Evolutionary conservation across 2,797 vertebrate genomes (phyloP), one percentile per base, ranked within the genome.

Genomic region (Acestrorhynchus altus): DNA sequence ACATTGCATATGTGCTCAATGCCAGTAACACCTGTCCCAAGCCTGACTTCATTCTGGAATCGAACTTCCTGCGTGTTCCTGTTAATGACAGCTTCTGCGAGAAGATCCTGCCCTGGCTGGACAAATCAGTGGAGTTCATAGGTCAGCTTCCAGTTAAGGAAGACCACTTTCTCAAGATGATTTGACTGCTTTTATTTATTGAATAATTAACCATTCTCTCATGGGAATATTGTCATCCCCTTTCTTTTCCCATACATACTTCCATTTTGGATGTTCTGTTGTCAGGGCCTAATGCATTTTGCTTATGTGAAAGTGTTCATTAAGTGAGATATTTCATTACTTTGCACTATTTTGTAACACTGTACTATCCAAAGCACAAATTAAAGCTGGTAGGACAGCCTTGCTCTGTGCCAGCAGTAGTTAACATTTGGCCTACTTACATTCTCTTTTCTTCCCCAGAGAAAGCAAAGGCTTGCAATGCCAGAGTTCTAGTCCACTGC

Each of bases 61-160:
- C 96, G 0, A 96, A 97, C 84, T 99, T 99, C 91, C 92, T 99
- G 54, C 86, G 98, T 10, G 96, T 99, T 24, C 98, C 98, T 0
- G 96, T 99, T 81, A 98, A 98, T 0, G 98, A 99, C 88, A 98
- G 96, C 76, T 99, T 98, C 89, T 97, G 97, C 31, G 98, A 99
- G 91, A 99, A 97, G 91, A 99, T 99, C 88, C 90, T 99, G 78
- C 98, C 98, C 0, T 99, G 97, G 97, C 68, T 98, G 90, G 97
- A 99, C 91, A 92, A 94, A 52, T 99, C 98, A 0, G 94, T 99
- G 1, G 98, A 99, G 84, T 99, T 99, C 89, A 99, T 99, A 87
- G 97, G 97, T 98, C 85, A 91, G 93, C 67, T 7, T 4, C 15
- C 26, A 63, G 22, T 6, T 20, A n/a, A 15, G 1, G n/a, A 20